Conservation (phyloP, 2,888 invertebrate genomes). For the Trissoscelio sp. region DNA sequence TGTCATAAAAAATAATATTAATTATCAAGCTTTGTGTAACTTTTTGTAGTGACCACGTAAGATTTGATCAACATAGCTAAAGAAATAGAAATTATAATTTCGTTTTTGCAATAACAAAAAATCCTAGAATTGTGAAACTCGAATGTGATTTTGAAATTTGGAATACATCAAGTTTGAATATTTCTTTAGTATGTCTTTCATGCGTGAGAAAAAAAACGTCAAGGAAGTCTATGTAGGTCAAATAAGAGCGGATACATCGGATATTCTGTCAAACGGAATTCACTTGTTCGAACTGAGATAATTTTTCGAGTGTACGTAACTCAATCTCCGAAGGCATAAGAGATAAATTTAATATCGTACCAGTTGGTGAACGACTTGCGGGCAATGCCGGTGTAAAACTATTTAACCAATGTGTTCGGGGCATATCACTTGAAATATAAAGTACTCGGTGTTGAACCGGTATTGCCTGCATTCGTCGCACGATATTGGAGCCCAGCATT, state of each 20-base stretch:
- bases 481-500: conserved; percentile 24
- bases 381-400: conserved; percentile 28
- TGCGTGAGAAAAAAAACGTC: conserved; percentile 11
- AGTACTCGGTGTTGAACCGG: conserved; percentile 32
- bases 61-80: too few species aligned
- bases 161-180: neutral
- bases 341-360: conserved; percentile 55
- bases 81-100: too few species aligned
- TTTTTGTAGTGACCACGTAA: too few species aligned
- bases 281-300: conserved; percentile 44
- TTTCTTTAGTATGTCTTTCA: conserved; percentile 14
- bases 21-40: too few species aligned
- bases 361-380: conserved; percentile 44
- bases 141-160: neutral
- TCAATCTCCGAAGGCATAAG: conserved; percentile 35
- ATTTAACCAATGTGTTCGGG: conserved; percentile 42
- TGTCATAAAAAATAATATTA: too few species aligned
- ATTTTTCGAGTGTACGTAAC: conserved; percentile 47
- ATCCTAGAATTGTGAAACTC: too few species aligned
- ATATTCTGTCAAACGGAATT: conserved; percentile 58
- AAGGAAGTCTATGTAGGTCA: conserved; percentile 41
- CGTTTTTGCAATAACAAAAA: too few species aligned
- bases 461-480: conserved; percentile 44
- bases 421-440: conserved; percentile 35
- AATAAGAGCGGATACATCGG: conserved; percentile 50